Evolutionary conservation across 2,797 vertebrate genomes (phyloP), one percentile per base, ranked within the genome.

Genomic region (Atherinosoma microstoma): DNA sequence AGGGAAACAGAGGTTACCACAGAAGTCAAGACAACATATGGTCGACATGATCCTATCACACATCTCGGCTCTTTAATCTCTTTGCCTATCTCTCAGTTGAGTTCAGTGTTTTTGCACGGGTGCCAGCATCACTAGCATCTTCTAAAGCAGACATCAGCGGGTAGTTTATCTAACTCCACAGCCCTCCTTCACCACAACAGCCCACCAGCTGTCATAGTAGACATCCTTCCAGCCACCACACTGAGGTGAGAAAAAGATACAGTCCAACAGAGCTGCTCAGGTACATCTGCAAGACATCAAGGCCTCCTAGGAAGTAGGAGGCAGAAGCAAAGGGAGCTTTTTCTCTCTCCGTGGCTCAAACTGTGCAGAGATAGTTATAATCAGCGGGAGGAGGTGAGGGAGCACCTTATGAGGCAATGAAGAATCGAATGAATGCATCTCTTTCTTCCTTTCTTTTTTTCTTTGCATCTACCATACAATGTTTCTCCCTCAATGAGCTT

Each of bases 151-250:
- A 86, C 90, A 89, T 87, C 83, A 84, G 76, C 83, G 84, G 87
- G 89, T 87, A 91, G 87, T 89, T 88, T 88, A 90, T 92, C 84
- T 84, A 83, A 81, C 88, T 83, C 89, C 70, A 58, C 83, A 91
- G 80, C 67, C 83, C 76, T 91, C 72, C 83, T 86, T 86, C 79
- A 86, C 88, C 85, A 87, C 80, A 90, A 83, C 86, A 89, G 89
- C 84, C 82, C 84, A 89, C 89, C 89, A 92, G 91, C 89, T 92
- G 90, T 88, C 82, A 84, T 42, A 73, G 83, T 51, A 87, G 85
- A 87, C 88, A 86, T 80, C 75, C 79, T 77, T 87, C 84, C 82
- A 89, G 86, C 82, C 83, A 68, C 69, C 88, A 83, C 80, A 79
- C 81, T 79, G 85, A 83, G 88, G 74, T 72, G 54, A 86, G 78